Percentiles rank a stretch among this genome's conserved stretches.
These are phyloP conservation scores for Trichoplusia ni DNA, from an alignment of 1,140 invertebrate species.

Conservation along the genomic window DNA sequence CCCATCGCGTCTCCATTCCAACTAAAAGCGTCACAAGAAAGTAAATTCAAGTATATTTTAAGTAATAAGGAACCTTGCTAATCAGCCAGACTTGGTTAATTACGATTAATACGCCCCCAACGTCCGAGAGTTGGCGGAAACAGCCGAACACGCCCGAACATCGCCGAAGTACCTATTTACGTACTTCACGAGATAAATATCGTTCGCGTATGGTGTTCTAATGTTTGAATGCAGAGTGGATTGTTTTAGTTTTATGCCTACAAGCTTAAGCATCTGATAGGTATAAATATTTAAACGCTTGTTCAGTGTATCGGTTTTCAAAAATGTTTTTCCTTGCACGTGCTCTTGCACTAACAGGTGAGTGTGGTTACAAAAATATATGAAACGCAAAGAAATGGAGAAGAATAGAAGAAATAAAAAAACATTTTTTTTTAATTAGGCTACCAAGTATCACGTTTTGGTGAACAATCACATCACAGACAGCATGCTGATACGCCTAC, in stretches of 20 bases:
- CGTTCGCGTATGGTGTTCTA: constrained; percentile 16
- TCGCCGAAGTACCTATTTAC: constrained; percentile 1
- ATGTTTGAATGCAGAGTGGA: constrained; percentile 25
- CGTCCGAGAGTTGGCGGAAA: constrained; percentile 23
- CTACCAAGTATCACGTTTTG: too few species aligned
- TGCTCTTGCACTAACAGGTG: too few species aligned
- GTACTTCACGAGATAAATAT: constrained; percentile 13
- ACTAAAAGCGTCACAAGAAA: constrained; percentile 51
- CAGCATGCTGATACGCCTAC: too few species aligned
- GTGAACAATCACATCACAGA: too few species aligned
- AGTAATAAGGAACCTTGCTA: constrained; percentile 56
- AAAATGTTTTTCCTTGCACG: too few species aligned
- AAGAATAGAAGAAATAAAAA: too few species aligned
- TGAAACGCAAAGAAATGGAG: too few species aligned
- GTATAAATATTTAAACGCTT: too few species aligned
- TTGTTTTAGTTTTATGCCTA: not conserved
- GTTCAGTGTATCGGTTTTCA: too few species aligned
- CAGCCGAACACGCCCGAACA: constrained; percentile 17
- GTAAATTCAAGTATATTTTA: constrained; percentile 57
- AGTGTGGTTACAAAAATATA: too few species aligned
- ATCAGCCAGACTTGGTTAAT: constrained; percentile 53
- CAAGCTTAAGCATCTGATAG: too few species aligned
- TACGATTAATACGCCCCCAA: constrained; percentile 53
- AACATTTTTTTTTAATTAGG: too few species aligned
- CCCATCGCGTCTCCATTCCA: not conserved